Evolutionary conservation across 2,888 invertebrate species (phyloP), one percentile per base, ranked within the genome.

Genomic region (Trissoscelio sp.): DNA sequence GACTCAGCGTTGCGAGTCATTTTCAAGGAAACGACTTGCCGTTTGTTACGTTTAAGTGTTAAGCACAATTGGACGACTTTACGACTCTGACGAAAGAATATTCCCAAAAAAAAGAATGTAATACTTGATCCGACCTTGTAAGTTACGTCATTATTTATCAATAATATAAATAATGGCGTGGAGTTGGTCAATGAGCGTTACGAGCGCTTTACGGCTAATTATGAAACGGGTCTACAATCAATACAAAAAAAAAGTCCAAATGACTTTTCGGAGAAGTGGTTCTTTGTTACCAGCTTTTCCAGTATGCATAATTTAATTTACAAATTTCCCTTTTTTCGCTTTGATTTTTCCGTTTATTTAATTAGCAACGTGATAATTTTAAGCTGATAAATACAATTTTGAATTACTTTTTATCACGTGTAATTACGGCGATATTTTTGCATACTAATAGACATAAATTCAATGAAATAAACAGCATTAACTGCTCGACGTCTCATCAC

Each of bases 141-240:
- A 12, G 66, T 79, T 79, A 62, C 79, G 73, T 79, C 73, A 79
- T 72, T 79, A 62, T 79, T 73, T 73, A 79, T 79, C 72, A 55
- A 79, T 67, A n/a, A n/a, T n/a, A n/a, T n/a, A n/a, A 79, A 79
- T 73, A 73, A 73, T 70, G 48, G 37, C 64, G 55, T 16, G 42
- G 58, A 28, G 67, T 58, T 77, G 39, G 72, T 72, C 53, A 64
- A 73, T 66, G 48, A 69, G 78, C 78, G 62, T 78, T 80, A 74
- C 58, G 53, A 57, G 70, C 64, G 69, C 60, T 70, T 80, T 67
- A 69, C 58, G 66, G 51, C 70, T 77, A 75, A 77, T 79, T 79
- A 72, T 66, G 72, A 69, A 82, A 79, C 51, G 70, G 66, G 5
- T 66, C 60, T 39, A 39, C 20, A 55, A 79, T 79, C 79, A n/a